Evolutionary conservation across 2,113 vertebrate species (phyloP).

Genomic region (Glaucomys volans): DNA sequence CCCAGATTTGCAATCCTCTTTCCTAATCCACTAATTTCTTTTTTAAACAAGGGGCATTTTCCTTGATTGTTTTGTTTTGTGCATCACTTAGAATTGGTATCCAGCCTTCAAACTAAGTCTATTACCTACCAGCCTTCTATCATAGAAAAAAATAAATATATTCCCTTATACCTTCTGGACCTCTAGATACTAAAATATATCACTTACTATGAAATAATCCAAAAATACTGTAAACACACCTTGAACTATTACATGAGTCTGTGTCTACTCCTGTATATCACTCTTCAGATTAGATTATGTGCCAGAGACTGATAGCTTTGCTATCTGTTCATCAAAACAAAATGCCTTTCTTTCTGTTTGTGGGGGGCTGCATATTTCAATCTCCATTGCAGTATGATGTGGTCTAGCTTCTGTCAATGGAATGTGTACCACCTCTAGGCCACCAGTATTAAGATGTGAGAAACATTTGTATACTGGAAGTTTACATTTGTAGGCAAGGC

Average conservation of each 20-base stretch:
- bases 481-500: neutral
- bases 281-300: neutral
- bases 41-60: neutral
- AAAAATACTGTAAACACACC: neutral
- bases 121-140: too few relatives aligned
- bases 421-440: neutral
- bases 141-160: neutral
- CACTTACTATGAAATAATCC: neutral
- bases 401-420: neutral
- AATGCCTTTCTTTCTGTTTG: neutral
- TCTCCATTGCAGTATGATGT: neutral
- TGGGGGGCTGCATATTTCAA: neutral
- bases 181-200: neutral
- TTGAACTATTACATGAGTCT: neutral
- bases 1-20: neutral
- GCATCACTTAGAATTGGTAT: neutral
- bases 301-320: neutral
- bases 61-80: neutral
- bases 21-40: neutral
- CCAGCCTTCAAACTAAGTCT: neutral
- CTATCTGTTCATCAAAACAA: neutral
- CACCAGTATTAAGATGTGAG: neutral
- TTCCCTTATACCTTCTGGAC: rapidly evolving
- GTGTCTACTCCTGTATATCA: neutral
- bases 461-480: neutral